Conservation (phyloP, 2,113 vertebrate genomes). For the Dicentrarchus labrax region DNA sequence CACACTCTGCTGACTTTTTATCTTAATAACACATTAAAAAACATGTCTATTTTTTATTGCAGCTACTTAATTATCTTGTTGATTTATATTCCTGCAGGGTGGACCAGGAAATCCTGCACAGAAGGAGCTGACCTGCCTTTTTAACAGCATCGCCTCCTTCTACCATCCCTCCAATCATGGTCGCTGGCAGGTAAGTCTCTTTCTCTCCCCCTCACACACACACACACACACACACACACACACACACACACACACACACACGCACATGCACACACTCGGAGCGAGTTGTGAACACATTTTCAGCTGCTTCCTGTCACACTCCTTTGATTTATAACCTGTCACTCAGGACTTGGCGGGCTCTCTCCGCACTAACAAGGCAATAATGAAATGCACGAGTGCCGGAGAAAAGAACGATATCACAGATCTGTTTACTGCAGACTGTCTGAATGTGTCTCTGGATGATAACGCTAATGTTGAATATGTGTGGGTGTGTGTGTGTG, state of each 20-base stretch:
- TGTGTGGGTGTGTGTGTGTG: slow-evolving; percentile 14
- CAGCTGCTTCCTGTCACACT: slow-evolving; percentile 39
- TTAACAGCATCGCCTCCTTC: slow-evolving; percentile 96
- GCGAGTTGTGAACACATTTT: slow-evolving; percentile 33
- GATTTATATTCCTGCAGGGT: slow-evolving; percentile 83
- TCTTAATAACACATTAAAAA: neutral
- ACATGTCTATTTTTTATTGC: neutral
- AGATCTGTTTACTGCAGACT: slow-evolving; percentile 35
- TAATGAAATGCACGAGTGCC: slow-evolving; percentile 55
- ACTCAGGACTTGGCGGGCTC: slow-evolving; percentile 34
- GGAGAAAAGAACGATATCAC: slow-evolving; percentile 47
- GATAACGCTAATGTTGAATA: slow-evolving; percentile 36
- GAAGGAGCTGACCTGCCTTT: slow-evolving; percentile 93
- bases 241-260: slow-evolving; percentile 7
- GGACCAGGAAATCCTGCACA: slow-evolving; percentile 95
- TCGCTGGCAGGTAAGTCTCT: slow-evolving; percentile 91
- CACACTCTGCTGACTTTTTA: neutral
- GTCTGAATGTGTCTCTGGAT: slow-evolving; percentile 31
- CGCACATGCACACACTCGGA: neutral
- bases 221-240: slow-evolving; percentile 25
- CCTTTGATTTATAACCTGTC: slow-evolving; percentile 59
- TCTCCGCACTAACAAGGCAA: slow-evolving; percentile 33
- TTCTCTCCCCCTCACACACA: neutral
- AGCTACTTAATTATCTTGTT: neutral
- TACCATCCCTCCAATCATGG: slow-evolving; percentile 99